phyloP scores from a whole-genome alignment of 2,888 invertebrate genomes.

The Ormyrus rosae region DNA sequence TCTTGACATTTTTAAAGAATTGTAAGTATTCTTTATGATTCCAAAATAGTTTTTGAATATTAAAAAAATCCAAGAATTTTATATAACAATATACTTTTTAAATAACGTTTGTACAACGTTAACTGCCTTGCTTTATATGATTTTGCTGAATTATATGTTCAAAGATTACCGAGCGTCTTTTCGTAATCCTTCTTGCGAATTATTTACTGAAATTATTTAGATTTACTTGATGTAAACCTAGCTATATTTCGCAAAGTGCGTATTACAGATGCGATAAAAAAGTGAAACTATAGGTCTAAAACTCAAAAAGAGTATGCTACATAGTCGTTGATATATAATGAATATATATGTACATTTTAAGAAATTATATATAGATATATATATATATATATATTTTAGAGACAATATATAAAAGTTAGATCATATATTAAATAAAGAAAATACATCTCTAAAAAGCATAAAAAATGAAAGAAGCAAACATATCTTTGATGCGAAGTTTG shows the following conservation, averaged over 20 bases:
- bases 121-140: conserved; percentile 16
- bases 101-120: neutral
- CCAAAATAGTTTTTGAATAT: no score
- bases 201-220: conserved; percentile 27
- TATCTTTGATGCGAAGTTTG: conserved; percentile 48
- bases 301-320: conserved; percentile 42
- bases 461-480: conserved; percentile 49
- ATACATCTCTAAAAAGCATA: conserved; percentile 22
- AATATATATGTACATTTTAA: conserved; percentile 28
- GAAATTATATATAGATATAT: conserved; percentile 31
- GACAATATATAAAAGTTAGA: no score
- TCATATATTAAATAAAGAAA: conserved; percentile 15
- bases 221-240: conserved; percentile 14
- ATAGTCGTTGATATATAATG: conserved; percentile 50
- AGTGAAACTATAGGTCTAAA: conserved; percentile 34
- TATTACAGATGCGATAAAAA: conserved; percentile 16
- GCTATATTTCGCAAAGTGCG: conserved; percentile 14
- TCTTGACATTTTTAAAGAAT: neutral
- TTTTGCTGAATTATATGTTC: conserved; percentile 17
- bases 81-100: neutral
- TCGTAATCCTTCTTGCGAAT: conserved; percentile 34
- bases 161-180: conserved; percentile 12
- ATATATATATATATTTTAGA: conserved; percentile 19
- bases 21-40: no score
- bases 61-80: neutral